Evolutionary conservation across 2,888 invertebrate genomes (phyloP).

Genomic region (Hirtodrosophila duncani): DNA sequence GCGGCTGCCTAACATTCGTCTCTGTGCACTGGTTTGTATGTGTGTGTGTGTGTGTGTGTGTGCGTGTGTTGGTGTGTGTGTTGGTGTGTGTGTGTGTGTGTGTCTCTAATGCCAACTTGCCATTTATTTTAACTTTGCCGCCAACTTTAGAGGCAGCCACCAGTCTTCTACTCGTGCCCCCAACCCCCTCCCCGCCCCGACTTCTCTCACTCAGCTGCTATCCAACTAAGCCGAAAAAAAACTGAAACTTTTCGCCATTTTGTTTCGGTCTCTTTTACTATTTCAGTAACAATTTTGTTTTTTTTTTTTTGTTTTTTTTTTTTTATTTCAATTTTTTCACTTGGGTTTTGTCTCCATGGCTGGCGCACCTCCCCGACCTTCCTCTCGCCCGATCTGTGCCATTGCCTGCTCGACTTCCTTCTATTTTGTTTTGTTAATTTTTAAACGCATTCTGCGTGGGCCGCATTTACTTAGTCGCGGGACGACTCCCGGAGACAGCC

Average conservation of each 20-base stretch:
- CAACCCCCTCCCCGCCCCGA: background rate
- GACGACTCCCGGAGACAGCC: background rate
- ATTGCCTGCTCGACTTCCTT: background rate
- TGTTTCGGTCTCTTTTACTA: constrained; percentile 64
- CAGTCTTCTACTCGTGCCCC: background rate
- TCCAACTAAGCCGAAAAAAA: constrained; percentile 32
- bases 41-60: constrained; percentile 20
- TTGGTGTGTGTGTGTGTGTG: constrained; percentile 31
- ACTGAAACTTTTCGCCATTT: constrained; percentile 56
- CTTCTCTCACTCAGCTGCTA: background rate
- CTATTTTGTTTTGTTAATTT: constrained; percentile 39
- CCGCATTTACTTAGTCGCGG: constrained; percentile 33
- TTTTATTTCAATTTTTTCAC: constrained; percentile 8
- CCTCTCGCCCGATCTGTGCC: background rate
- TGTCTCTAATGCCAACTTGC: constrained; percentile 74
- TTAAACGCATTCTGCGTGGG: constrained; percentile 50
- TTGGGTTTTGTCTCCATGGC: background rate
- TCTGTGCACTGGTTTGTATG: constrained; percentile 22
- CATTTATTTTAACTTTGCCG: constrained; percentile 70
- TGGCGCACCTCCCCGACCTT: background rate
- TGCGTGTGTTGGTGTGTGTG: constrained; percentile 13
- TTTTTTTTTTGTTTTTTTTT: constrained; percentile 21
- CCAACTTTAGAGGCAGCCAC: constrained; percentile 62
- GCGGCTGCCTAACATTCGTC: constrained; percentile 71
- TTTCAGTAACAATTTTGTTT: constrained; percentile 51